Evolutionary conservation across 2,797 vertebrate genomes (phyloP).

Genomic region (Pachyuromys duprasi): DNA sequence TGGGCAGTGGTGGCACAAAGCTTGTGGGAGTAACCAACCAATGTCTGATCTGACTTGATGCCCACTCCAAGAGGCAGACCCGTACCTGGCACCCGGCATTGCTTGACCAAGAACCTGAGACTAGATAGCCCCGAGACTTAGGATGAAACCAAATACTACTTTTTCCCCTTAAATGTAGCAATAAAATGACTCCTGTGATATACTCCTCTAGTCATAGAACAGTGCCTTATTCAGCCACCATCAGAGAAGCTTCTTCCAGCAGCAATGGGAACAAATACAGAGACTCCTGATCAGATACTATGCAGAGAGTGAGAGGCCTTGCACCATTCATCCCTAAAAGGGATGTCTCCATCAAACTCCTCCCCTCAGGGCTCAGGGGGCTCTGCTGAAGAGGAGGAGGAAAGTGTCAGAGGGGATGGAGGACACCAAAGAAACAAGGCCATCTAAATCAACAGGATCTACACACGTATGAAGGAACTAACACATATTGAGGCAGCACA

Average conservation of each 20-base stretch:
- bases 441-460: too few relatives aligned
- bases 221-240: background rate
- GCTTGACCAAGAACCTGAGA: background rate
- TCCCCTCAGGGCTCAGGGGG: background rate
- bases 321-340: background rate
- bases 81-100: too few relatives aligned
- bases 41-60: background rate
- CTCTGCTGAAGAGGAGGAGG: background rate
- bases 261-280: background rate
- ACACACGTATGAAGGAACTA: too few relatives aligned
- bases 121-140: background rate
- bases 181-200: background rate
- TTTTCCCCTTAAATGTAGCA: background rate
- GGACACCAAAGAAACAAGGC: background rate
- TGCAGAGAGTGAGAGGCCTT: background rate
- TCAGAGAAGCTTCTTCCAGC: background rate
- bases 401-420: background rate
- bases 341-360: background rate
- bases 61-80: too few relatives aligned
- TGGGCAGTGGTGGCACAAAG: too few relatives aligned
- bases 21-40: background rate
- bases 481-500: too few relatives aligned
- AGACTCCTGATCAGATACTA: background rate
- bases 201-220: background rate
- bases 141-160: background rate